Evolutionary conservation across 1,140 invertebrate species (phyloP).

Genomic region (Eciton burchellii): DNA sequence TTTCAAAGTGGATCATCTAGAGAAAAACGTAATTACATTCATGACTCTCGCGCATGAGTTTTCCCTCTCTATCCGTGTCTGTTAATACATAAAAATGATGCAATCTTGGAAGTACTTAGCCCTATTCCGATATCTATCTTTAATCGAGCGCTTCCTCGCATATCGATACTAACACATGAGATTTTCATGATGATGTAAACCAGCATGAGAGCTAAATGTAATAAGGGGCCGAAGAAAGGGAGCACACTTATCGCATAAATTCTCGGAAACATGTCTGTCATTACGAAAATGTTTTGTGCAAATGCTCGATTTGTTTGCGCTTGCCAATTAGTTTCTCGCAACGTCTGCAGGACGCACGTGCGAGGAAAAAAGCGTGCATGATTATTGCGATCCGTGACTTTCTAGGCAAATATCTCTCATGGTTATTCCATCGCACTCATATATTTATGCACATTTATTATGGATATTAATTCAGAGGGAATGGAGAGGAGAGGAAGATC

Average conservation of each 20-base stretch:
- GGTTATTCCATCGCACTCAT: no score
- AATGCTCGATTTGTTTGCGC: background rate
- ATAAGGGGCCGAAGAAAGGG: slow-evolving; percentile 36
- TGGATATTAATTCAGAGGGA: background rate
- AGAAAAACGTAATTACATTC: background rate
- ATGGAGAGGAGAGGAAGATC: background rate
- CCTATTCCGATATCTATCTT: slow-evolving; percentile 61
- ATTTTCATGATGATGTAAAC: slow-evolving; percentile 59
- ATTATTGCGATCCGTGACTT: background rate
- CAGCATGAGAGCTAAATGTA: slow-evolving; percentile 45
- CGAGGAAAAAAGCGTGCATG: background rate
- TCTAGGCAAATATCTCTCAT: background rate
- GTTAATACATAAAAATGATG: background rate
- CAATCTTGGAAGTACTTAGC: background rate
- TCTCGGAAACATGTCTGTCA: background rate
- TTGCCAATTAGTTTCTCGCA: background rate
- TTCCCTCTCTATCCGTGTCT: background rate
- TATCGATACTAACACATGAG: slow-evolving; percentile 38
- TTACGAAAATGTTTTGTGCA: slow-evolving; percentile 5
- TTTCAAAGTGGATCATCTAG: background rate
- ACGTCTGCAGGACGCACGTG: no score
- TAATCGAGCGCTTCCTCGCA: slow-evolving; percentile 68
- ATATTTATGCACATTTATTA: background rate
- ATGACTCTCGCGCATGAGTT: background rate
- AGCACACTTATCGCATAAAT: slow-evolving; percentile 53